Conservation (phyloP, 2,113 vertebrate species). For the Pogonocichla stellata region DNA sequence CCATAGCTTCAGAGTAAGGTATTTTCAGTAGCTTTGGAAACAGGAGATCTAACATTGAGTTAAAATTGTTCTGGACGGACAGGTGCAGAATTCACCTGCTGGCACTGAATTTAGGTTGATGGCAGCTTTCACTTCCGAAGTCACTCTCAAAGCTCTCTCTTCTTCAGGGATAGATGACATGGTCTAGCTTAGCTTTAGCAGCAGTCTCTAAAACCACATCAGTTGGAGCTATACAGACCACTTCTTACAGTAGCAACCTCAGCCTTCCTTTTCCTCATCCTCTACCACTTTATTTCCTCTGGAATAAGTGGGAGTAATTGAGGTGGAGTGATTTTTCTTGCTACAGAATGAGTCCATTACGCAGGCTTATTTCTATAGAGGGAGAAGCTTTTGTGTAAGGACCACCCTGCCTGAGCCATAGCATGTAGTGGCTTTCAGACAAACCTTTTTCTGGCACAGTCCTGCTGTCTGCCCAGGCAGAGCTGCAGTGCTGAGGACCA, state of each 20-base stretch:
- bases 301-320: neutral
- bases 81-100: neutral
- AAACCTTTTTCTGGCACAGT: neutral
- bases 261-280: neutral
- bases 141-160: neutral
- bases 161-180: neutral
- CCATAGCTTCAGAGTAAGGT: neutral
- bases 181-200: neutral
- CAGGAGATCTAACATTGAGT: neutral
- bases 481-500: neutral
- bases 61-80: neutral
- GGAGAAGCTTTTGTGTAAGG: neutral
- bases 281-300: neutral
- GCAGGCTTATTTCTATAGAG: neutral
- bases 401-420: neutral
- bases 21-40: neutral
- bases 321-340: neutral
- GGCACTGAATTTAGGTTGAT: neutral
- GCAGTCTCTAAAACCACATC: neutral
- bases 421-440: neutral
- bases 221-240: rapidly evolving
- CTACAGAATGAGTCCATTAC: neutral
- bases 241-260: neutral
- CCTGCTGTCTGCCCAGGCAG: neutral
- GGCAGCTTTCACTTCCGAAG: neutral